phyloP scores from a whole-genome alignment of 2,113 vertebrate genomes.

The Coryphaenoides rupestris region DNA sequence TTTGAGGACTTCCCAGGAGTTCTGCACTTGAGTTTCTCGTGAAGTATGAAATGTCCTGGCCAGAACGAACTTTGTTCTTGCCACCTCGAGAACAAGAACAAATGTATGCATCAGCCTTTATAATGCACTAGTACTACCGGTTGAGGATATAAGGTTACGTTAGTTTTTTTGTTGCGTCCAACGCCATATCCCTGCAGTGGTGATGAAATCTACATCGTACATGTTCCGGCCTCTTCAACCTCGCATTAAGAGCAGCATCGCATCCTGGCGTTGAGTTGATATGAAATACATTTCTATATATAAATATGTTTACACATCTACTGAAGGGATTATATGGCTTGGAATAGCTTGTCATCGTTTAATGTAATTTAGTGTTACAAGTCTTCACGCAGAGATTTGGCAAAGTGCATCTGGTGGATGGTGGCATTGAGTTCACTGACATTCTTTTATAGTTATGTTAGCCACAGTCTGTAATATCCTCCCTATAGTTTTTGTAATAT shows the following conservation, averaged over 20 bases:
- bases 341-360: neutral
- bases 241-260: neutral
- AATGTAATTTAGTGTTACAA: no score
- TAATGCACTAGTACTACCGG: neutral
- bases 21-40: no score
- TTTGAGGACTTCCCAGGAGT: no score
- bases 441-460: neutral
- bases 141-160: no score
- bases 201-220: neutral
- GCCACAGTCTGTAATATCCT: slow-evolving; percentile 2
- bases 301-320: neutral
- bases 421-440: neutral
- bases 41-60: no score
- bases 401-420: slow-evolving; percentile 16
- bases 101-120: no score
- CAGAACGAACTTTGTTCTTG: no score
- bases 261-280: neutral
- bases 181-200: neutral
- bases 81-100: no score
- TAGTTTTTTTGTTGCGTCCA: no score
- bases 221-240: neutral
- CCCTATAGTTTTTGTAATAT: neutral
- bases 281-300: neutral
- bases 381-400: slow-evolving; percentile 37
- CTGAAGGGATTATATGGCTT: neutral